phyloP scores from a whole-genome alignment of 37 sponge, comb jelly and placozoan species.

The Ianthella basta region DNA sequence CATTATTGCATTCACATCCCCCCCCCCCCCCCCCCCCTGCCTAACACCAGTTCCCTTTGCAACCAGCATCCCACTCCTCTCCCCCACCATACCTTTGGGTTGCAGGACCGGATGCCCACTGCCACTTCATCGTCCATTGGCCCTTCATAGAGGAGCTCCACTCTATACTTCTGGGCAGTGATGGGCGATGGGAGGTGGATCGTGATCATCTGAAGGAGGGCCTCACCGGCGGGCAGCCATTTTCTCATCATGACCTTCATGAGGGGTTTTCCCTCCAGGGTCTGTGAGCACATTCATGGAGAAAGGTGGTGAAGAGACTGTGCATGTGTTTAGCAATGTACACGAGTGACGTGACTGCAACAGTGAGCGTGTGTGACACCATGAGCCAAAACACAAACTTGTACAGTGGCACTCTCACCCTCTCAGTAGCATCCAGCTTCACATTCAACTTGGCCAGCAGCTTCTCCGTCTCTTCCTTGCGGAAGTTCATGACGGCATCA shows the following conservation, averaged over 20 bases:
- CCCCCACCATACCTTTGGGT: constrained; percentile 76
- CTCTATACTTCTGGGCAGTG: constrained; percentile 98
- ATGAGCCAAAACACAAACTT: constrained; percentile 6
- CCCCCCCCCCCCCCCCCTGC: no score
- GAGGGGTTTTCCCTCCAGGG: constrained; percentile 65
- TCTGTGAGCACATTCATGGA: background rate
- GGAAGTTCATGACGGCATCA: constrained; percentile 93
- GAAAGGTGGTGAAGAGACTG: background rate
- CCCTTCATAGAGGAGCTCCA: constrained; percentile 98
- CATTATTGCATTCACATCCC: no score
- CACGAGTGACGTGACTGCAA: constrained; percentile 5
- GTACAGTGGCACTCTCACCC: no score
- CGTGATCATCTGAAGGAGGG: constrained; percentile 96
- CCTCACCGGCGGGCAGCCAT: constrained; percentile 97
- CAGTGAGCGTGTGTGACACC: no score
- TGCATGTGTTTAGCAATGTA: constrained; percentile 36
- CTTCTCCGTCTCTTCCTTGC: constrained; percentile 84
- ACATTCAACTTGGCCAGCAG: constrained; percentile 85
- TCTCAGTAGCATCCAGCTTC: constrained; percentile 83
- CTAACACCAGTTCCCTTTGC: no score
- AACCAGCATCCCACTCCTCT: no score
- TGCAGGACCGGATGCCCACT: constrained; percentile 92
- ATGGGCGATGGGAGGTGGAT: constrained; percentile 98
- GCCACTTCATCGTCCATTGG: constrained; percentile 94
- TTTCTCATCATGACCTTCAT: constrained; percentile 77